Conservation (phyloP, 1,140 invertebrate species). For the Popillia japonica region DNA sequence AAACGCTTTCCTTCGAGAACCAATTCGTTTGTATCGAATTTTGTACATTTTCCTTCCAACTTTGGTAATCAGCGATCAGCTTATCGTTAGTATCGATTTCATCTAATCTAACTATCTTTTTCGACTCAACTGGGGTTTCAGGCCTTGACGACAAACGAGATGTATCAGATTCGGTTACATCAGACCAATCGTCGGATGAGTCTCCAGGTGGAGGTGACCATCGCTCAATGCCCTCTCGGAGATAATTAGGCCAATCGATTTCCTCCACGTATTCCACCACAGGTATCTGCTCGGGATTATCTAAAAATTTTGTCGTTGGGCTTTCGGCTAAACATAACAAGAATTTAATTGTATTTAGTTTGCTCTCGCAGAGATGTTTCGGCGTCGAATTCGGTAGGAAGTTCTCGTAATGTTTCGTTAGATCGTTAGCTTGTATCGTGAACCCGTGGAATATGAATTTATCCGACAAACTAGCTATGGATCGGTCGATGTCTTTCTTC, state of each 20-base stretch:
- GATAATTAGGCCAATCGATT: conserved; percentile 56
- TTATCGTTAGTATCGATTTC: neutral
- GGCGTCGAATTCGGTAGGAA: conserved; percentile 47
- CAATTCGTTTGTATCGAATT: conserved; percentile 40
- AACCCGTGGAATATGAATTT: conserved; percentile 57
- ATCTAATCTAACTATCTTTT: neutral
- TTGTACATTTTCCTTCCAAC: neutral
- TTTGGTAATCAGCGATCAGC: neutral
- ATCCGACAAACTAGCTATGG: conserved; percentile 52
- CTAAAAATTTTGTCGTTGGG: conserved; percentile 55
- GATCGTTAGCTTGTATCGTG: conserved; percentile 48
- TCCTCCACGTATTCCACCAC: conserved; percentile 43
- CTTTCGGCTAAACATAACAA: conserved; percentile 52
- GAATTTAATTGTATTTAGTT: conserved; percentile 53
- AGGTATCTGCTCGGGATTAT: conserved; percentile 49
- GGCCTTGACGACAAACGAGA: neutral
- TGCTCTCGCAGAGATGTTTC: conserved; percentile 44
- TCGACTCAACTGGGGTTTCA: neutral
- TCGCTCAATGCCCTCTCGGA: conserved; percentile 54
- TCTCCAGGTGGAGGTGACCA: conserved; percentile 51
- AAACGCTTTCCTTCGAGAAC: conserved; percentile 44
- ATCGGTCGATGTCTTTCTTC: conserved; percentile 53
- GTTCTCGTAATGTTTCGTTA: conserved; percentile 50
- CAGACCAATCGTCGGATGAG: conserved; percentile 38
- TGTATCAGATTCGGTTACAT: neutral